Evolutionary conservation across 2,888 invertebrate genomes (phyloP).

Genomic region (Zootermopsis nevadensis): DNA sequence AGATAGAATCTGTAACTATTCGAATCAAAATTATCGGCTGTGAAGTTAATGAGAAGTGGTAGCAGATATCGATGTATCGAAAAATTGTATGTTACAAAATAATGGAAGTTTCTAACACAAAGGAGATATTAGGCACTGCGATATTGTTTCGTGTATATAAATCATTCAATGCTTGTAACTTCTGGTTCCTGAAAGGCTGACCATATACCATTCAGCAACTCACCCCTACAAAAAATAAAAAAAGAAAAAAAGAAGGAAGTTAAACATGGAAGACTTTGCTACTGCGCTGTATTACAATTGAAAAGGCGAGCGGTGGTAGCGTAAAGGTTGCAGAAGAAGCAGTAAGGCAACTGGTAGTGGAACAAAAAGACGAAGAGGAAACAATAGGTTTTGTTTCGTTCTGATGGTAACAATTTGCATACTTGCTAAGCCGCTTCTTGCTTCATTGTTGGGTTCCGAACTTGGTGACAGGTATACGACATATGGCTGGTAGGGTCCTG

Average conservation of each 20-base stretch:
- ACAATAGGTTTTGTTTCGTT: conserved; percentile 24
- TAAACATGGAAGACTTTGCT: background rate
- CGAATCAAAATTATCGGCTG: too few relatives aligned
- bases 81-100: too few relatives aligned
- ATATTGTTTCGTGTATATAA: background rate
- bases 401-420: conserved; percentile 45
- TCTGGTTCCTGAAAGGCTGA: background rate
- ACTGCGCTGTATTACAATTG: conserved; percentile 6
- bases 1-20: too few relatives aligned
- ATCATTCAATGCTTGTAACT: background rate
- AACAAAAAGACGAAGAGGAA: background rate
- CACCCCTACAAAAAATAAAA: too few relatives aligned
- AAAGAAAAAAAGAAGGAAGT: background rate
- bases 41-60: too few relatives aligned
- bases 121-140: background rate
- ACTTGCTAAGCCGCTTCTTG: conserved; percentile 45
- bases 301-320: background rate
- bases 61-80: too few relatives aligned
- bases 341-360: background rate
- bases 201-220: conserved; percentile 8
- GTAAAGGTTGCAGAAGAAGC: background rate
- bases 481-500: conserved; percentile 19
- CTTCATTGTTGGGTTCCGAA: conserved; percentile 33
- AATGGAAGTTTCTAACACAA: background rate
- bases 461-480: conserved; percentile 27